A percentile compares a stretch with the other conserved stretches of the same genome.
phyloP scores from a whole-genome alignment of 2,113 vertebrate genomes.

The Periophthalmus modestus region DNA sequence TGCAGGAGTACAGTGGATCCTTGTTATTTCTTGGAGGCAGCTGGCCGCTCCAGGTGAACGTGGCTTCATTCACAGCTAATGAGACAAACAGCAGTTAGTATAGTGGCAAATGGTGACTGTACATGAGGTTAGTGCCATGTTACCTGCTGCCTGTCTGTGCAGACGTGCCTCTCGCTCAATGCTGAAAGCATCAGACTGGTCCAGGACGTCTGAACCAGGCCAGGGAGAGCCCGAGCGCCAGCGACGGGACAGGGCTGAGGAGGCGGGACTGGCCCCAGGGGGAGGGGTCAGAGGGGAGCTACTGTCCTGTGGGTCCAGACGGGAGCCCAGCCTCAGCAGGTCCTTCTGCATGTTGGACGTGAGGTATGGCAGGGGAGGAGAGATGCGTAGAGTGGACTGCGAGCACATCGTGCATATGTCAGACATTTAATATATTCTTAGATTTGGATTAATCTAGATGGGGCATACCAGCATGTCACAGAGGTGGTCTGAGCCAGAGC shows the following conservation, averaged over 20 bases:
- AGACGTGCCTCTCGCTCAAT: conserved; percentile 96
- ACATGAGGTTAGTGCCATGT: neutral
- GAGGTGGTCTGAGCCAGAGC: conserved; percentile 96
- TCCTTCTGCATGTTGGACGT: conserved; percentile 87
- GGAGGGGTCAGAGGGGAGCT: conserved; percentile 84
- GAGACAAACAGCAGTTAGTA: too few relatives aligned
- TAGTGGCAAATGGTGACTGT: too few relatives aligned
- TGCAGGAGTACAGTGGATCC: conserved; percentile 95
- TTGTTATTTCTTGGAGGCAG: conserved; percentile 95
- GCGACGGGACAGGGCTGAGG: conserved; percentile 82
- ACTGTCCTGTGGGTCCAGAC: conserved; percentile 83
- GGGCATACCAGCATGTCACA: conserved; percentile 77
- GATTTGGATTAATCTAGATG: neutral
- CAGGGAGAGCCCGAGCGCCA: conserved; percentile 91
- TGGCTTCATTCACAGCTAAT: conserved; percentile 94
- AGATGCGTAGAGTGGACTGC: conserved; percentile 93
- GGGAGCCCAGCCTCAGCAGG: conserved; percentile 84
- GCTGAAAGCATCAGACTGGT: conserved; percentile 89
- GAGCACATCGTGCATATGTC: neutral
- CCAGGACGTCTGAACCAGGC: conserved; percentile 88
- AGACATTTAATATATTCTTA: neutral
- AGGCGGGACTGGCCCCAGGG: conserved; percentile 74
- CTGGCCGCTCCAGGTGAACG: conserved; percentile 96
- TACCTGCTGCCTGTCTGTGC: conserved; percentile 95
- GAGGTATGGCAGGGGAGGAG: conserved; percentile 91